These are phyloP conservation scores for Sarcophaga carnaria DNA, from an alignment of 2,888 invertebrate species.

Conservation along the genomic window DNA sequence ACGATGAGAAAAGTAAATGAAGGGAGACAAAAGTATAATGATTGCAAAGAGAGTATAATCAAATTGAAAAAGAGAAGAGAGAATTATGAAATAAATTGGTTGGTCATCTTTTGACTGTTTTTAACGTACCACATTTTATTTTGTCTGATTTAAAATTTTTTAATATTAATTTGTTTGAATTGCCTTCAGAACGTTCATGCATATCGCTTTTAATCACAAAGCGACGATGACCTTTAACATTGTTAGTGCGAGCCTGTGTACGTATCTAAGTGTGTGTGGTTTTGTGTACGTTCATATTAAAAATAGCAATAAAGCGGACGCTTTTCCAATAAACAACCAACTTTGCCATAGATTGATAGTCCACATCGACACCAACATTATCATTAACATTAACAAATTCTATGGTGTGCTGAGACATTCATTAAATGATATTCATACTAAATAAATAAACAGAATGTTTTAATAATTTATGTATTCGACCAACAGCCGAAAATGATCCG, in stretches of 20 bases:
- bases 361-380: constrained; percentile 4
- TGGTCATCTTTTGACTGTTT: neutral
- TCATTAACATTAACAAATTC: neutral
- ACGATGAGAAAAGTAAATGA: too few species aligned
- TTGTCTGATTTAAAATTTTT: neutral
- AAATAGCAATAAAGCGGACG: constrained; percentile 20
- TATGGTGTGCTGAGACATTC: neutral
- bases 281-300: constrained; percentile 8
- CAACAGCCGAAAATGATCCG: too few species aligned
- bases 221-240: constrained; percentile 60
- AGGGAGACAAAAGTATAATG: too few species aligned
- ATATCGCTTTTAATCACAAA: constrained; percentile 43
- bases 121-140: neutral
- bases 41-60: neutral
- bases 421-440: neutral
- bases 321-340: constrained; percentile 18
- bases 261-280: constrained; percentile 1
- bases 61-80: neutral
- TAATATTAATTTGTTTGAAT: constrained; percentile 10
- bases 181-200: constrained; percentile 47
- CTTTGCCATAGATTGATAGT: constrained; percentile 15
- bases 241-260: constrained; percentile 1
- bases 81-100: neutral
- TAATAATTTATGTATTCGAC: neutral
- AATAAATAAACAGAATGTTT: constrained; percentile 7